Evolutionary conservation across 2,797 vertebrate species (phyloP).

Genomic region (Syndactyla subalaris): DNA sequence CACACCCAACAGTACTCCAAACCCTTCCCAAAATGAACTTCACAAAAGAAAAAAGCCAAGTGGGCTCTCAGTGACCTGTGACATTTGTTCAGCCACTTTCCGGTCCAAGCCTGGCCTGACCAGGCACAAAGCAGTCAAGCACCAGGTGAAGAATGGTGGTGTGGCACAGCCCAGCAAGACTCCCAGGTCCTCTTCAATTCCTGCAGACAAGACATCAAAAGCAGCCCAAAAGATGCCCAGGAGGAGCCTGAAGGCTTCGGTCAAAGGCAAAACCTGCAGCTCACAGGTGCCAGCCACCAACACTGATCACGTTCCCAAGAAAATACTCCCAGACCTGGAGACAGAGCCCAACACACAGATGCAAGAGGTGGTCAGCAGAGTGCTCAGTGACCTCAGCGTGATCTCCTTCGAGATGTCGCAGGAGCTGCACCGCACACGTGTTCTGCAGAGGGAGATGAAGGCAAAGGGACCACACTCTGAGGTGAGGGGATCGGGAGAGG

Average conservation of each 20-base stretch:
- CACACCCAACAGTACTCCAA: not conserved
- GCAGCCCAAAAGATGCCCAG: constrained; percentile 15
- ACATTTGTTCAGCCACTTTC: constrained; percentile 90
- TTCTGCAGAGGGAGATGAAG: not conserved
- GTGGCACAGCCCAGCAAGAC: not conserved
- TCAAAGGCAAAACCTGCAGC: not conserved
- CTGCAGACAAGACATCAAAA: constrained; percentile 16
- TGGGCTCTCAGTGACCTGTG: constrained; percentile 75
- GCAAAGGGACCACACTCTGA: accelerated
- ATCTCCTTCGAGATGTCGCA: not conserved
- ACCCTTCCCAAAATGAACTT: constrained; percentile 68
- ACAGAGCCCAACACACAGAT: not conserved
- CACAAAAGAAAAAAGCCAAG: not conserved
- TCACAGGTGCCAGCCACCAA: accelerated
- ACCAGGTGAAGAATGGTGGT: constrained; percentile 76
- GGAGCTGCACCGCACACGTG: not conserved
- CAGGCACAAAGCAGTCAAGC: constrained; percentile 94
- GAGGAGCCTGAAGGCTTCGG: not conserved
- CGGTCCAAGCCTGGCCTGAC: constrained; percentile 90
- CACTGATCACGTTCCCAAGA: accelerated
- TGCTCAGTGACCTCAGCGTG: not conserved
- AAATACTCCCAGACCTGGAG: not conserved
- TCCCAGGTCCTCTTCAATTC: not conserved
- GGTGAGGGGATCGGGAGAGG: not conserved
- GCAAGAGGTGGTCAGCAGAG: constrained; percentile 29